Evolutionary conservation across 1,140 invertebrate species (phyloP).

Genomic region (Mizuhopecten yessoensis): DNA sequence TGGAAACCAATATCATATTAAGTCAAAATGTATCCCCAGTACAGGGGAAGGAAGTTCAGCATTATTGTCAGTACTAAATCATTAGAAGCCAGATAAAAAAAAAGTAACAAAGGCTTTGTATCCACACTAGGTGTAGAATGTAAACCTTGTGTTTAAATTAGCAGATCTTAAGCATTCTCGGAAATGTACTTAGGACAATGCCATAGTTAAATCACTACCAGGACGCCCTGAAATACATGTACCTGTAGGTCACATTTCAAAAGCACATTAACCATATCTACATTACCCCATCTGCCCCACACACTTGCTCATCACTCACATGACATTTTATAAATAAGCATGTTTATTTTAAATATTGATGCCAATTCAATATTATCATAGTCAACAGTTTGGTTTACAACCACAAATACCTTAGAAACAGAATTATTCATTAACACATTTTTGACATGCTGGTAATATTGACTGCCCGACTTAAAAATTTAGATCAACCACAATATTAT

Average conservation of each 20-base stretch:
- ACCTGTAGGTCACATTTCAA: not conserved
- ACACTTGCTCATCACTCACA: not conserved
- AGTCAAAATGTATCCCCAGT: too few relatives aligned
- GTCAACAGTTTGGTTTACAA: conserved; percentile 19
- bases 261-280: not conserved
- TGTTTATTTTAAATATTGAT: not conserved
- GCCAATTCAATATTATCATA: too few relatives aligned
- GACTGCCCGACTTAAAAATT: not conserved
- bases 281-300: not conserved
- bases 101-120: too few relatives aligned
- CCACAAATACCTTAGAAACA: not conserved
- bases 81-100: too few relatives aligned
- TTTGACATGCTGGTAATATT: not conserved
- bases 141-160: not conserved
- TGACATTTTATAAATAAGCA: not conserved
- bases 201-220: too few relatives aligned
- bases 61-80: not conserved
- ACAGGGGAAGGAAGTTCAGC: too few relatives aligned
- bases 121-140: not conserved
- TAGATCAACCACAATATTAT: not conserved
- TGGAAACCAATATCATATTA: too few relatives aligned
- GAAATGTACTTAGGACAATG: too few relatives aligned
- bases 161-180: not conserved
- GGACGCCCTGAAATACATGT: not conserved
- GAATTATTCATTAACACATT: not conserved